These are phyloP conservation scores for Calephelis nemesis DNA, from an alignment of 1,140 invertebrate species.

Conservation along the genomic window DNA sequence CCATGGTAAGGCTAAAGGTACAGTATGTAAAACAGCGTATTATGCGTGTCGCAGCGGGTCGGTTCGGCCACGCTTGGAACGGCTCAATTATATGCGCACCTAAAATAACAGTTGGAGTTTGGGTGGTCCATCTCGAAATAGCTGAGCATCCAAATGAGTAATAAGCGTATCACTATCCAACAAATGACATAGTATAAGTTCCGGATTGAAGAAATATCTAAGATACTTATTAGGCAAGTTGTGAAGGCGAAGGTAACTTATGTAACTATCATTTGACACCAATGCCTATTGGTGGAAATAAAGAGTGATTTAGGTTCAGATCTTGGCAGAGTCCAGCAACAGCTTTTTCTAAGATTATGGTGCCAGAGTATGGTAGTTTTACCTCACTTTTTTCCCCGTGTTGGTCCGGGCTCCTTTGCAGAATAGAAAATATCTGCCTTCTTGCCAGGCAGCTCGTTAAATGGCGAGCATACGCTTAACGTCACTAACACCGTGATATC, in stretches of 20 bases:
- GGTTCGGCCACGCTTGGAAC: slow-evolving; percentile 53
- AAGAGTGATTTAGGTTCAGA: no score
- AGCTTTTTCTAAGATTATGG: no score
- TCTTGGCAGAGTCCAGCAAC: no score
- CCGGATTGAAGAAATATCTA: not conserved
- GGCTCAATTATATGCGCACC: slow-evolving; percentile 68
- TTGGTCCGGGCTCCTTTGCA: no score
- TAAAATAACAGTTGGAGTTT: slow-evolving; percentile 65
- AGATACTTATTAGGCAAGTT: not conserved
- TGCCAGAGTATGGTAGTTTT: no score
- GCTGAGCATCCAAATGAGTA: slow-evolving; percentile 22
- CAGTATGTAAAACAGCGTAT: slow-evolving; percentile 63
- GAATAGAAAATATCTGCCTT: no score
- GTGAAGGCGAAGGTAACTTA: not conserved
- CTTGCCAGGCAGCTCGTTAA: no score
- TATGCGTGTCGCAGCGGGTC: slow-evolving; percentile 58
- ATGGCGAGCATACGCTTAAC: no score
- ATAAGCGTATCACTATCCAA: slow-evolving; percentile 10
- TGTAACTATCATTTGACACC: no score
- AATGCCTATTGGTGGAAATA: no score
- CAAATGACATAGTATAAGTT: not conserved
- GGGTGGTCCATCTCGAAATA: slow-evolving; percentile 70
- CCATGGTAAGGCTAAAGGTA: slow-evolving; percentile 30
- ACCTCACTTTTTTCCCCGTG: no score
- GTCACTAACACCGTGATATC: no score